Conservation (phyloP, 53 echinoderm and acorn worm species). For the Echinarachnius parma region DNA sequence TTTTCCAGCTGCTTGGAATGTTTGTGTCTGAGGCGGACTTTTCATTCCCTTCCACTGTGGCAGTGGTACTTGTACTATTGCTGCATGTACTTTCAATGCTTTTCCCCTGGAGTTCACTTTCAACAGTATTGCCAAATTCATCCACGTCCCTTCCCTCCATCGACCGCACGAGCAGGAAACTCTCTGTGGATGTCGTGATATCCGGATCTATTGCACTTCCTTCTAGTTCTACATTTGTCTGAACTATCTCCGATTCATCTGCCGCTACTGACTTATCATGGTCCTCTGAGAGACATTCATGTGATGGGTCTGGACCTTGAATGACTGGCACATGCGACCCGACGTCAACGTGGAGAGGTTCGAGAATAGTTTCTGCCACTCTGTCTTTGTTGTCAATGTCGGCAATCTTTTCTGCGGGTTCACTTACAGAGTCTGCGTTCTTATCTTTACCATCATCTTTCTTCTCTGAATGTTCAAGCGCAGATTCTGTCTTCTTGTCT, state of each 20-base stretch:
- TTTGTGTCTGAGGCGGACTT: constrained; percentile 9
- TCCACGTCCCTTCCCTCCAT: constrained; percentile 17
- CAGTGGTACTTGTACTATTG: constrained; percentile 36
- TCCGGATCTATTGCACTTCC: constrained; percentile 35
- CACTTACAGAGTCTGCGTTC: no score
- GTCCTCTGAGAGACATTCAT: background rate
- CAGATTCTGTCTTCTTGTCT: no score
- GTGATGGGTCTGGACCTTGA: background rate
- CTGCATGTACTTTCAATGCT: constrained; percentile 28
- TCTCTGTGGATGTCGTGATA: constrained; percentile 17
- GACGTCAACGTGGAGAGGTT: constrained; percentile 28
- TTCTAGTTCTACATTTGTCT: background rate
- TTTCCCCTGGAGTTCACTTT: background rate
- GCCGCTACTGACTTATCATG: background rate
- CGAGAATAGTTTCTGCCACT: background rate
- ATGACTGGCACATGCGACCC: constrained; percentile 5
- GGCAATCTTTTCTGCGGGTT: no score
- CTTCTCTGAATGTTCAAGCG: no score
- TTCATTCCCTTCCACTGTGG: constrained; percentile 27
- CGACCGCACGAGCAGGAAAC: constrained; percentile 31
- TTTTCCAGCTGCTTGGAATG: constrained; percentile 16
- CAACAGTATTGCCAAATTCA: background rate
- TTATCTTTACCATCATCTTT: no score
- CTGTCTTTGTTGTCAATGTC: no score
- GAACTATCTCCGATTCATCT: background rate